Base-by-base conservation (phyloP, 2,888 invertebrate species). In the Drosophila conformis region DNA sequence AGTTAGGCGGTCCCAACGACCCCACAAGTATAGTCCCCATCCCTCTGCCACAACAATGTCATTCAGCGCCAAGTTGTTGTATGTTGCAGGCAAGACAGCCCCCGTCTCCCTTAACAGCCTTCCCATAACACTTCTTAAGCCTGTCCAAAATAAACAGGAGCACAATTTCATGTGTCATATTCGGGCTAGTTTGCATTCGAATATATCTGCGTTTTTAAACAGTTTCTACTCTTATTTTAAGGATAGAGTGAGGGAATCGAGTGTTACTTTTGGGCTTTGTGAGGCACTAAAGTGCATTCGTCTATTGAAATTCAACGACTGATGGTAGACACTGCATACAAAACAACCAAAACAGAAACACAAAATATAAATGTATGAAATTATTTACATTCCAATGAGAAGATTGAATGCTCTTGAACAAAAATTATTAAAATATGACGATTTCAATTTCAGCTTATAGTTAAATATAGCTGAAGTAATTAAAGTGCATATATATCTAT, bases 21-120 rank as follows among this genome's bases (percentile, higher is more conserved):
- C 73, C 42, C n/a, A 65, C 68, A 61, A 64, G 36, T 60, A 56
- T 59, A 51, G 29, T 51, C 3, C 6, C n/a, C 51, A 61, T 54
- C 49, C 42, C 72, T 54, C 73, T 83, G 81, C 73, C 86, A 87
- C 77, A 87, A 83, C 81, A 85, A 80, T 83, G 88, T 82, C 86
- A 80, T 69, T 76, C 74, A 76, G 75, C 74, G 83, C 78, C 88
- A 85, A 85, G 86, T 82, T 85, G 79, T 73, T 77, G 67, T 64
- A 69, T 59, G 33, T 38, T 46, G 42, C 49, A 29, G 35, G 21
- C 62, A 59, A 57, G 57, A 33, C 62, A 63, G n/a, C 54, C 25
- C 25, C 21, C 6, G 8, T 25, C 21, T 18, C 35, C 25, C 38
- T 8, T 7, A 4, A 18, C 18, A 21, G 2, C 18, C 10, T 5